Evolutionary conservation across 2,797 vertebrate genomes (phyloP).

Genomic region (Megalops cyprinoides): DNA sequence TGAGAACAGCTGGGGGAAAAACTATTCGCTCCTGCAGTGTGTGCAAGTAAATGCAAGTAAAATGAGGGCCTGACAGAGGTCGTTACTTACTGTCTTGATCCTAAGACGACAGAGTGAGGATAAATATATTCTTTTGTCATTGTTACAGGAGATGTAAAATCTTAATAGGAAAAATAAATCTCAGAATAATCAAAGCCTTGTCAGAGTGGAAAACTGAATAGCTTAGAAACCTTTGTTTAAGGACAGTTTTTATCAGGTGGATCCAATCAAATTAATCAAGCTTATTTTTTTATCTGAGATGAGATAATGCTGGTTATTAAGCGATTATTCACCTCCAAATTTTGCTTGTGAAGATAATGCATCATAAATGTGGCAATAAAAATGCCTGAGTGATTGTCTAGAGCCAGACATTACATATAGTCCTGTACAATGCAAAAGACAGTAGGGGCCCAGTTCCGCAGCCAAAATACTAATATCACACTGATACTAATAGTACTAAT

Average conservation of each 20-base stretch:
- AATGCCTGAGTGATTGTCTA: not conserved
- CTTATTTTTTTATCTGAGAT: not conserved
- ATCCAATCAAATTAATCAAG: not conserved
- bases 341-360: not conserved
- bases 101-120: no score
- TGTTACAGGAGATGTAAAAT: no score
- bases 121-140: no score
- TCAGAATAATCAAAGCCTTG: no score
- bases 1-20: no score
- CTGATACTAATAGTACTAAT: not conserved
- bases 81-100: no score
- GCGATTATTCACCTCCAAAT: not conserved
- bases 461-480: slow-evolving; percentile 3
- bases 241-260: not conserved
- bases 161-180: no score
- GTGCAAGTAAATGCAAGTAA: no score
- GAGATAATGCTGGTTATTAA: not conserved
- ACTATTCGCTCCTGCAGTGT: no score
- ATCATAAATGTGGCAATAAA: not conserved
- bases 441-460: not conserved
- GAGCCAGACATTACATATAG: not conserved
- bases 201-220: no score
- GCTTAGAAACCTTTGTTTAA: not conserved
- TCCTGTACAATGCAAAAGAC: not conserved
- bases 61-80: no score